A percentile compares a stretch with the other conserved stretches of the same genome.
phyloP scores from a whole-genome alignment of 2,797 vertebrate genomes.

The Betta splendens region DNA sequence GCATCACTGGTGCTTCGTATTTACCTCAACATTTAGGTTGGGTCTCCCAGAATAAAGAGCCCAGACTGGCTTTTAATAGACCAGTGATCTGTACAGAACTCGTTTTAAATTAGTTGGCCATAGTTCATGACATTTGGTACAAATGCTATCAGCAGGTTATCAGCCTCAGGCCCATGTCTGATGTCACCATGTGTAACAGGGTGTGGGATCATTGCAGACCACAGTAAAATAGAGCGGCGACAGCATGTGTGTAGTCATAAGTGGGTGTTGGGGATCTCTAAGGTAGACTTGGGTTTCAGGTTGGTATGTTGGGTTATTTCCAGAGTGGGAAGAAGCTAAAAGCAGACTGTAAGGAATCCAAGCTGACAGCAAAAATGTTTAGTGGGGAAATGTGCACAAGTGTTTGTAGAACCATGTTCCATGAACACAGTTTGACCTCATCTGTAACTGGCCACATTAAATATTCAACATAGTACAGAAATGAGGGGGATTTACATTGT shows the following conservation, averaged over 20 bases:
- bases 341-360: slow-evolving; percentile 19
- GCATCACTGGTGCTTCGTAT: background rate
- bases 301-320: slow-evolving; percentile 50
- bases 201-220: slow-evolving; percentile 6
- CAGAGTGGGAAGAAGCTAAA: slow-evolving; percentile 43
- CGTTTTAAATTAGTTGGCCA: background rate
- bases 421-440: background rate
- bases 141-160: background rate
- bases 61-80: background rate
- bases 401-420: background rate
- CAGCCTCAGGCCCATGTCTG: slow-evolving; percentile 11
- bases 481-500: background rate
- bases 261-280: slow-evolving; percentile 12
- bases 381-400: background rate
- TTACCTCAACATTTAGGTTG: background rate
- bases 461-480: background rate
- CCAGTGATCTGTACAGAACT: too few species aligned
- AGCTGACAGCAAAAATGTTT: slow-evolving; percentile 21
- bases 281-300: slow-evolving; percentile 50
- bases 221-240: slow-evolving; percentile 8
- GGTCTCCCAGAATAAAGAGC: background rate
- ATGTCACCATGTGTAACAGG: background rate
- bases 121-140: slow-evolving; percentile 3
- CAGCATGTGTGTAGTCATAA: background rate
- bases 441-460: background rate